Evolutionary conservation across 2,888 invertebrate species (phyloP).

Genomic region (Chirona hameri): DNA sequence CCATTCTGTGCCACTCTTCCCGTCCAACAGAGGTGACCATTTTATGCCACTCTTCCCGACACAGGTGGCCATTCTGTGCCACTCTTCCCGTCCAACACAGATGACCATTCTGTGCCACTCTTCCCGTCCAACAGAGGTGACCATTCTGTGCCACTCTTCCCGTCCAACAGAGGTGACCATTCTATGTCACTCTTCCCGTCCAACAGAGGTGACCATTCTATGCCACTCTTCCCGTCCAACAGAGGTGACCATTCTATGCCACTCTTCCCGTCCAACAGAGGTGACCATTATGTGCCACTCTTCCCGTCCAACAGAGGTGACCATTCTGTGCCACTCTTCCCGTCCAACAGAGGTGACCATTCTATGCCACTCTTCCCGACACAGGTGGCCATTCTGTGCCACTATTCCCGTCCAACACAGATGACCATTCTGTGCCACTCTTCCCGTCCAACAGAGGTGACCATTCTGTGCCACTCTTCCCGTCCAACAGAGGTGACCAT

Average conservation of each 20-base stretch:
- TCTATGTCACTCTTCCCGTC: slow-evolving; percentile 36
- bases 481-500: slow-evolving; percentile 60
- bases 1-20: too few species aligned
- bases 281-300: too few species aligned
- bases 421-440: too few species aligned
- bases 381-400: neutral
- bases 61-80: too few species aligned
- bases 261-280: slow-evolving; percentile 50
- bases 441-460: too few species aligned
- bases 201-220: slow-evolving; percentile 65
- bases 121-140: slow-evolving; percentile 57
- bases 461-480: slow-evolving; percentile 34
- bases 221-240: too few species aligned
- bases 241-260: neutral
- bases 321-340: slow-evolving; percentile 34
- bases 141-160: too few species aligned
- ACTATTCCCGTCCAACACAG: slow-evolving; percentile 50
- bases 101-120: slow-evolving; percentile 3
- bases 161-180: too few species aligned
- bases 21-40: too few species aligned
- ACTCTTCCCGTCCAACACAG: too few species aligned
- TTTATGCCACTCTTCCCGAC: slow-evolving; percentile 38
- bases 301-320: too few species aligned
- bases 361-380: too few species aligned
- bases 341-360: slow-evolving; percentile 60